phyloP scores from a whole-genome alignment of 2,888 invertebrate species.

The Plebejus argus region DNA sequence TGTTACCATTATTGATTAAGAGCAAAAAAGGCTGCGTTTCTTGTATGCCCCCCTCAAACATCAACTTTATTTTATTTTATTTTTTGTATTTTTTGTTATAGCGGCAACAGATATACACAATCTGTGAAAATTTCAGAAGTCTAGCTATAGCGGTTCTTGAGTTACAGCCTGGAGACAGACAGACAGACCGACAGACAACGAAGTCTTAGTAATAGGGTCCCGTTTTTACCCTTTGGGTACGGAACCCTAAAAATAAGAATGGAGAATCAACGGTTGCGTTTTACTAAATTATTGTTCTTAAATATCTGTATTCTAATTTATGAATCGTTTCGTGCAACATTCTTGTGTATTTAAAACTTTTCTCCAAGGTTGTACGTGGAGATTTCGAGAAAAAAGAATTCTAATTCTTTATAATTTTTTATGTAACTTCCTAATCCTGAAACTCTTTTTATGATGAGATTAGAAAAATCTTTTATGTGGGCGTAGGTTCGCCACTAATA shows the following conservation, averaged over 20 bases:
- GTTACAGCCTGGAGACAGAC: too few species aligned
- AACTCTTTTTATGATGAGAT: background rate
- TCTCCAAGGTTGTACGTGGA: background rate
- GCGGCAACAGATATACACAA: too few species aligned
- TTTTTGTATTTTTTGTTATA: too few species aligned
- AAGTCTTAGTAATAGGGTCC: too few species aligned
- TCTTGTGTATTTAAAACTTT: conserved; percentile 23
- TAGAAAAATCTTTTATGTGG: background rate
- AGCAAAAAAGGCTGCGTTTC: too few species aligned
- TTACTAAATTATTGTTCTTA: conserved; percentile 41
- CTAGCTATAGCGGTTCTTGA: too few species aligned
- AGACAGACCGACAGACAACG: too few species aligned
- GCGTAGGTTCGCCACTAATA: background rate
- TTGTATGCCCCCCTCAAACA: too few species aligned
- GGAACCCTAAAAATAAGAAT: conserved; percentile 72
- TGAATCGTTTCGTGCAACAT: conserved; percentile 17
- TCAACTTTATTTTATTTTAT: too few species aligned
- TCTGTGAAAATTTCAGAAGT: too few species aligned
- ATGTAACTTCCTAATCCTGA: background rate
- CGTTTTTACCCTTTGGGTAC: too few species aligned
- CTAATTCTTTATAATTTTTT: background rate
- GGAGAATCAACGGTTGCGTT: conserved; percentile 67
- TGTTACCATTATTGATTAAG: too few species aligned
- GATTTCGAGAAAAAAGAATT: background rate
- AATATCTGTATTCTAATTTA: conserved; percentile 32